These are phyloP conservation scores for Heterohyrax brucei DNA, from an alignment of 2,797 vertebrate species.

Conservation along the genomic window DNA sequence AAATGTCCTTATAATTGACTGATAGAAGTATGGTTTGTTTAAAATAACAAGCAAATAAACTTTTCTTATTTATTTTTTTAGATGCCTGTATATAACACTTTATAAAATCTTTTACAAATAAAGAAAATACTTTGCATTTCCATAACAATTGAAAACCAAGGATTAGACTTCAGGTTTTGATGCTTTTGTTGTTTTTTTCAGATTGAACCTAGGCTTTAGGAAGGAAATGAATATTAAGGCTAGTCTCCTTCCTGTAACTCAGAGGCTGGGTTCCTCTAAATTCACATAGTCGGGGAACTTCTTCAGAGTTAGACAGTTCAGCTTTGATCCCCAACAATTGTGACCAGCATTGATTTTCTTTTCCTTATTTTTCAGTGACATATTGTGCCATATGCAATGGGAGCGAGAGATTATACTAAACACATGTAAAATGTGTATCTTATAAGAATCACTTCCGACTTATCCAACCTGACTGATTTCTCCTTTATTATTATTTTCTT, in stretches of 20 bases:
- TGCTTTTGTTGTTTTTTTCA: constrained; percentile 36
- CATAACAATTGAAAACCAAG: constrained; percentile 1
- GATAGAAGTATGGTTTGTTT: neutral
- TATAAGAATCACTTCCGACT: neutral
- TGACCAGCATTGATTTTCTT: neutral
- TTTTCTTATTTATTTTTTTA: neutral
- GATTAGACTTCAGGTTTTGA: constrained; percentile 27
- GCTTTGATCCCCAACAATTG: neutral
- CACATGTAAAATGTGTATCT: neutral
- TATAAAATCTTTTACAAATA: constrained; percentile 4
- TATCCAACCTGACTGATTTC: neutral
- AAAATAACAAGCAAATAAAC: constrained; percentile 25
- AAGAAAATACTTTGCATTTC: constrained; percentile 51
- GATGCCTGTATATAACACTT: neutral
- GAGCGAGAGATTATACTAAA: neutral
- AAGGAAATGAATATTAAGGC: constrained; percentile 14
- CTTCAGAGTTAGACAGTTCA: neutral
- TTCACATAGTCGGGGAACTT: neutral
- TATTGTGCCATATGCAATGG: neutral
- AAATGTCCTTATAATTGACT: constrained; percentile 52
- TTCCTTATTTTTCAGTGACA: neutral
- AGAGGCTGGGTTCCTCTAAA: neutral
- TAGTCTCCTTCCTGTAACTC: neutral
- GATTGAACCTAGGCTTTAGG: constrained; percentile 19
- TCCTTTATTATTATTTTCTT: constrained; percentile 52